Conservation (phyloP, 2,113 vertebrate genomes). For the Brachionichthys hirsutus region DNA sequence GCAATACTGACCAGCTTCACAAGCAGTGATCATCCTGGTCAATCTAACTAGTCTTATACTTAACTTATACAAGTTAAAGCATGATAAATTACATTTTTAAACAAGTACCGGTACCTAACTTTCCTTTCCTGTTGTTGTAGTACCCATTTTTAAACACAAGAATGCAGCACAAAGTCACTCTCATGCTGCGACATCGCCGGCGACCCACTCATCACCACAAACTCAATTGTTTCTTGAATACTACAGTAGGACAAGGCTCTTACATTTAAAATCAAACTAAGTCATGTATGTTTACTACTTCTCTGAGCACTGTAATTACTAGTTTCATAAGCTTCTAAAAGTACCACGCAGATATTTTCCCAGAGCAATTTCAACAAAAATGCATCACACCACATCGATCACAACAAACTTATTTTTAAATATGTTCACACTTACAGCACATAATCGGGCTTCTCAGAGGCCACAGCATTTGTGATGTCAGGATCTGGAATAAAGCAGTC, state of each 20-base stretch:
- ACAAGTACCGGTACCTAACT: no score
- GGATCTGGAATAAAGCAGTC: constrained; percentile 51
- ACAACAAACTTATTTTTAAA: neutral
- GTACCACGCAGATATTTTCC: no score
- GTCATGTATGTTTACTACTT: no score
- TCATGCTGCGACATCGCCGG: neutral
- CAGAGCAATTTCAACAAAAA: no score
- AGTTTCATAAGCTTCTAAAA: no score
- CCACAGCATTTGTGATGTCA: constrained; percentile 51
- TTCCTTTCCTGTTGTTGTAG: constrained; percentile 1
- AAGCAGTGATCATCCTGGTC: neutral
- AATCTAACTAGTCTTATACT: no score
- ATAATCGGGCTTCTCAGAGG: constrained; percentile 70
- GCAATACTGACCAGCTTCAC: no score
- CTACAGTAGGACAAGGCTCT: neutral
- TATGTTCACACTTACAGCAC: constrained; percentile 63
- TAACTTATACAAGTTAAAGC: no score
- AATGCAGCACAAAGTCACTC: constrained; percentile 33
- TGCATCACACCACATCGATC: neutral
- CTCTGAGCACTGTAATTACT: no score
- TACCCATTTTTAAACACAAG: constrained; percentile 46
- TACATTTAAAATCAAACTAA: no score
- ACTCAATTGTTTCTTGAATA: neutral
- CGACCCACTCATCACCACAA: neutral
- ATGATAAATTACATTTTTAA: no score